phyloP scores from a whole-genome alignment of 1,140 invertebrate genomes.

The Drosophila obscura region DNA sequence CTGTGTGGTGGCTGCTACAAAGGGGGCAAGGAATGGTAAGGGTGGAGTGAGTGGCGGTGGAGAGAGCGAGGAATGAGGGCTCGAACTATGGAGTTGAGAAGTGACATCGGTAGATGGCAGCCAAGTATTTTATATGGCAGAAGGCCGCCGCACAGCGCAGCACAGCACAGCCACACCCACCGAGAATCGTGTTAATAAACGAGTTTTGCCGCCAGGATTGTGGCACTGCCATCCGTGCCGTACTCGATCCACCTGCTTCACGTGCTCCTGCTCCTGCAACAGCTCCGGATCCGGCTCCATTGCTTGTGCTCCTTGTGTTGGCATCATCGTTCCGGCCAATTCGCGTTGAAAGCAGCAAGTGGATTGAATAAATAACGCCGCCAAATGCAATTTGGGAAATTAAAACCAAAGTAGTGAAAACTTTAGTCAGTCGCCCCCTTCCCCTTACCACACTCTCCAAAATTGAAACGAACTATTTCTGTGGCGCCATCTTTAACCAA shows the following conservation, averaged over 20 bases:
- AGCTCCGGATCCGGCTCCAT: background rate
- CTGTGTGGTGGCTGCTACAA: slow-evolving; percentile 13
- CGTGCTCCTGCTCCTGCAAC: too few species aligned
- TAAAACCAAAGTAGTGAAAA: slow-evolving; percentile 66
- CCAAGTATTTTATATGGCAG: slow-evolving; percentile 39
- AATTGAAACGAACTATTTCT: too few species aligned
- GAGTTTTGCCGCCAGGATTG: slow-evolving; percentile 29
- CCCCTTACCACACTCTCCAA: background rate
- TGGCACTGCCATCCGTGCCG: background rate
- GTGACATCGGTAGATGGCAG: background rate
- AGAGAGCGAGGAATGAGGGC: slow-evolving; percentile 4
- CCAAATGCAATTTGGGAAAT: slow-evolving; percentile 71
- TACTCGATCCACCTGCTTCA: background rate
- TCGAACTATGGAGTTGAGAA: background rate
- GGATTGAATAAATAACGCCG: slow-evolving; percentile 65
- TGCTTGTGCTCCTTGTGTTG: slow-evolving; percentile 30
- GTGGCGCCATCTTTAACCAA: too few species aligned
- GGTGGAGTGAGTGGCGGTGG: too few species aligned
- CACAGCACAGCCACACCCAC: too few species aligned
- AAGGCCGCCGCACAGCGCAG: slow-evolving; percentile 7
- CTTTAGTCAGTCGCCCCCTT: slow-evolving; percentile 4
- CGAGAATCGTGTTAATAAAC: slow-evolving; percentile 66
- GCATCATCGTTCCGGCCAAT: slow-evolving; percentile 15
- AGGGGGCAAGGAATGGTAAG: background rate
- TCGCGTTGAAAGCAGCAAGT: slow-evolving; percentile 27